Base-by-base conservation (phyloP, 2,888 invertebrate species). In the Seladonia tumulorum region DNA sequence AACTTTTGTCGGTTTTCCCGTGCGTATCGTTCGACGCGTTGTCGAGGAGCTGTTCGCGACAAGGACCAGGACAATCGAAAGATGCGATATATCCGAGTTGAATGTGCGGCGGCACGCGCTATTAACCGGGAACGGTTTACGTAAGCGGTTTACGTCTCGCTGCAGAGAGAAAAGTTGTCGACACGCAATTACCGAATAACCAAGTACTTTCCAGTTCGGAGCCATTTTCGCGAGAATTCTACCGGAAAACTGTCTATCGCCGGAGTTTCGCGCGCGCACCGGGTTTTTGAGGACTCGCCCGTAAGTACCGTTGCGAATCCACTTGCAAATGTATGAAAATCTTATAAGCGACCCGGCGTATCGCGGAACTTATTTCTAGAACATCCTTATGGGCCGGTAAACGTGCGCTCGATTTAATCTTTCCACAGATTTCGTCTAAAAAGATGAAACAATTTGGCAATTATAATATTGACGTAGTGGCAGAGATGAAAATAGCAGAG, bases 261-360 rank as follows among this genome's bases (percentile, higher is more conserved):
- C 8, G 12, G 4, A n/a, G 49, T 77, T 16, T 25, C 29, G 39
- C 22, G 29, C 35, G 12, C 0, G 35, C 49, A 7, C 5, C 35
- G 5, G 4, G 5, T 12, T 16, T 7, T 76, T 71, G 18, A n/a
- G 53, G 10, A 53, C 47, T 57, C 73, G 63, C 29, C 29, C 25
- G 29, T 5, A 18, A 63, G 29, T 25, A 45, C 73, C 5, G 42
- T 12, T 22, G 79, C 35, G 16, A 14, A 18, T 29, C 60, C 35
- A 29, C 45, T 60, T 25, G 60, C 60, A 60, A 60, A 60, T 25
- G 25, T 49, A 22, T 49, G 18, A 25, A 60, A 71, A 75, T 82
- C 74, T 80, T 42, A 18, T 35, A n/a, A 66, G 63, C 39, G 39
- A 66, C 39, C 47, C 39, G 83, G 76, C 73, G 68, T 49, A 63